Evolutionary conservation across 1,140 invertebrate genomes (phyloP).

Genomic region (Platyscapa corneri): DNA sequence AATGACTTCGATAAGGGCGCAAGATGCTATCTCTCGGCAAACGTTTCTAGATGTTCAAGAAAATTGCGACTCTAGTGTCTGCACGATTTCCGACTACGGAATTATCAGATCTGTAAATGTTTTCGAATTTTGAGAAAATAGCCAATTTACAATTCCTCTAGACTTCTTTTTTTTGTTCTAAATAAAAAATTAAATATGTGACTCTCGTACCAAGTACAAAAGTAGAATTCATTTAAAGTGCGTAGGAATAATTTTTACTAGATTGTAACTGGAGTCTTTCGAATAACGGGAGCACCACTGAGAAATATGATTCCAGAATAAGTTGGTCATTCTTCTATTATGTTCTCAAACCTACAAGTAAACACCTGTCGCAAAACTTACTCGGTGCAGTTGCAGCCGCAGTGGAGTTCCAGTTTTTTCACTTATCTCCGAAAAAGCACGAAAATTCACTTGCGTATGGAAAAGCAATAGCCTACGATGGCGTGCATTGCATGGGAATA

Average conservation of each 20-base stretch:
- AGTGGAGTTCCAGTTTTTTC: background rate
- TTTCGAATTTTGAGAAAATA: conserved; percentile 22
- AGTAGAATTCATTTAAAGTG: background rate
- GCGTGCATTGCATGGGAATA: background rate
- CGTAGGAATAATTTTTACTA: background rate
- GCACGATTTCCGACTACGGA: conserved; percentile 11
- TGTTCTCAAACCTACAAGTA: no score
- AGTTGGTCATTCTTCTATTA: conserved; percentile 7
- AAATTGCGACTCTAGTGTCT: conserved; percentile 1
- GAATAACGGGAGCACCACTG: background rate
- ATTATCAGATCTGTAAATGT: background rate
- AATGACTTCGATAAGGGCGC: conserved; percentile 15
- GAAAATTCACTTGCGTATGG: background rate
- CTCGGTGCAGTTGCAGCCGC: no score
- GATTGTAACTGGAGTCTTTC: background rate
- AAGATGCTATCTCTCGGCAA: conserved; percentile 1
- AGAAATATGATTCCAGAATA: conserved; percentile 18
- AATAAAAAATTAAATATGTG: background rate
- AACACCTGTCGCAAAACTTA: no score
- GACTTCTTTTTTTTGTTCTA: background rate
- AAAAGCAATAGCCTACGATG: background rate
- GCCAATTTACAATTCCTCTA: background rate
- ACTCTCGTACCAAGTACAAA: background rate
- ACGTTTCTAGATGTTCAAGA: background rate
- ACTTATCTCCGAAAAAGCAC: background rate